phyloP scores from a whole-genome alignment of 2,888 invertebrate genomes.

The Parnassius orleans region DNA sequence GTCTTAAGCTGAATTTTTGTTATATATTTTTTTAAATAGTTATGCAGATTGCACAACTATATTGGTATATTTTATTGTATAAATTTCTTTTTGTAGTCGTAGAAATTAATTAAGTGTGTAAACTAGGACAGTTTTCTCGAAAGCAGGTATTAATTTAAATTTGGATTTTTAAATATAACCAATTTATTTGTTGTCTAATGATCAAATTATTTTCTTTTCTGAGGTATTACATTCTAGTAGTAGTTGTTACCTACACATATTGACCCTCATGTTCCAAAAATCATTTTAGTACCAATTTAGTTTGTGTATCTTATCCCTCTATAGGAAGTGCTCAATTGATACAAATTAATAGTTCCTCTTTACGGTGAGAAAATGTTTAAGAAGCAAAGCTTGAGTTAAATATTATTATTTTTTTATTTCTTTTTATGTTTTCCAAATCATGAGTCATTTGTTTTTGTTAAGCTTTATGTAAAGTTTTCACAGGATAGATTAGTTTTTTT shows the following conservation, averaged over 20 bases:
- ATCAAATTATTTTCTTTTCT: background rate
- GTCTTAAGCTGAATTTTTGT: too few species aligned
- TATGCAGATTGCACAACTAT: background rate
- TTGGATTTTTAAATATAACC: too few species aligned
- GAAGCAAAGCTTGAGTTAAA: conserved; percentile 1
- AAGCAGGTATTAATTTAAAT: too few species aligned
- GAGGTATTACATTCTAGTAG: background rate
- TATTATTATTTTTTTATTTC: background rate
- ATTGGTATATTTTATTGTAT: background rate
- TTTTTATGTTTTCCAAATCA: too few species aligned
- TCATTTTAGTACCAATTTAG: conserved; percentile 5
- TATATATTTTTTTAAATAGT: conserved; percentile 3
- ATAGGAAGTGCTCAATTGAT: conserved; percentile 23
- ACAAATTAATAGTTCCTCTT: conserved; percentile 26
- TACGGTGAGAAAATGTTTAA: conserved; percentile 16
- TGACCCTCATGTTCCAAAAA: background rate
- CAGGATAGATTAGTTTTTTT: too few species aligned
- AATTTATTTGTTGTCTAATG: too few species aligned
- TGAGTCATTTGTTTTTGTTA: too few species aligned
- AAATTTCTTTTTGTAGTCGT: background rate
- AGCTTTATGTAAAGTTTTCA: too few species aligned
- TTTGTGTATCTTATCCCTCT: background rate
- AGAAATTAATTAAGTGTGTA: background rate
- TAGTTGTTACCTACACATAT: too few species aligned
- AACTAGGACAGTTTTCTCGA: too few species aligned